Base-by-base conservation (phyloP, 2,113 vertebrate species). In the Halichoerus grypus region DNA sequence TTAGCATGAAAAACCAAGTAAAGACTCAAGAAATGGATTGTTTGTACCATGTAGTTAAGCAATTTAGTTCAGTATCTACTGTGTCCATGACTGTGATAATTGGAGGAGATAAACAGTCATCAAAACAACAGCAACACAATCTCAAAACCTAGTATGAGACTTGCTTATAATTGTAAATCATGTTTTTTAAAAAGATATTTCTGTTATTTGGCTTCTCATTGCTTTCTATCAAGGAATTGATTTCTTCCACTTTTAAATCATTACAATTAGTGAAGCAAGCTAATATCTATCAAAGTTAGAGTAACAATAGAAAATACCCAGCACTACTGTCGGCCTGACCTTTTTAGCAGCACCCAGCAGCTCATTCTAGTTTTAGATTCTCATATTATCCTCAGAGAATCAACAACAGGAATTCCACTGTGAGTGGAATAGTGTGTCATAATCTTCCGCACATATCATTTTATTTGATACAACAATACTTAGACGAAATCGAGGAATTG, bases 101-200 rank as follows among this genome's bases (percentile, higher is more conserved):
- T 88, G 39, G 90, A 65, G 14, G 13, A 71, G 16, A 80, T 21
- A n/a, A 95, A 82, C 33, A 63, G 16, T 79, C 19, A 53, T 65
- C 26, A 79, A 97, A 80, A 65, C 8, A 31, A 77, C 3, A 83
- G 24, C 19, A 85, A 51, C 15, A 53, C 74, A 94, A 97, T 97
- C 93, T 33, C 82, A 97, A 92, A 98, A 97, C 53, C 46, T 90
- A 89, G 69, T 71, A 51, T 98, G 94, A 97, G 31, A 95, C 79
- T 98, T 96, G 93, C 95, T 97, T 89, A 95, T 92, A 97, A 97
- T 96, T 91, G 46, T 95, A 95, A 65, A 51, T 79, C 97, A 95
- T 14, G 81, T 95, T 88, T 79, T 69, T 95, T 49, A 69, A 74
- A 94, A 95, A 95, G 80, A 36, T 93, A 13, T n/a, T 95, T 94